Conservation (phyloP, 2,888 invertebrate species). For the Rhimphoctona megacephalus region DNA sequence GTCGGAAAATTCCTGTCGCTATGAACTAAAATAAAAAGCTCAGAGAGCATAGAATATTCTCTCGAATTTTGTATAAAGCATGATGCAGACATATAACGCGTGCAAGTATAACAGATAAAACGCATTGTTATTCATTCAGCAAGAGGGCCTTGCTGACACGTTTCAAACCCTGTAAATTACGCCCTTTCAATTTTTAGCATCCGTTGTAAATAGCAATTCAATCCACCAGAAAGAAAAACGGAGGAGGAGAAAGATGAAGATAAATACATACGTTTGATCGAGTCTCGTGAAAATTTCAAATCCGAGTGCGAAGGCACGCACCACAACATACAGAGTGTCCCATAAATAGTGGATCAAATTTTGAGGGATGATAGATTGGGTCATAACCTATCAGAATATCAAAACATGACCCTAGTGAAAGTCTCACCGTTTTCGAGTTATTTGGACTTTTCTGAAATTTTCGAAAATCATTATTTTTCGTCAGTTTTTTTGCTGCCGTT, state of each 20-base stretch:
- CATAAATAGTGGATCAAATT: too few relatives aligned
- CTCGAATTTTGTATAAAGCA: conserved; percentile 1
- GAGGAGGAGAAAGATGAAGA: conserved; percentile 1
- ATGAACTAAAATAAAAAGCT: not conserved
- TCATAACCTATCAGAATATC: too few relatives aligned
- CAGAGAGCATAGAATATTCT: conserved; percentile 14
- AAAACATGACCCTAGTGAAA: too few relatives aligned
- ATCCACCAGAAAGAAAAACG: not conserved
- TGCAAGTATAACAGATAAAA: conserved; percentile 3
- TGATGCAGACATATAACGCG: not conserved
- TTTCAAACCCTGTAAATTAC: not conserved
- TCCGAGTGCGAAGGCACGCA: conserved; percentile 53
- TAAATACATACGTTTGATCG: conserved; percentile 21
- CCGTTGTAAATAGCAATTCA: not conserved
- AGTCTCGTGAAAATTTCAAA: conserved; percentile 32
- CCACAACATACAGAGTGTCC: too few relatives aligned
- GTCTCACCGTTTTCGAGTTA: too few relatives aligned
- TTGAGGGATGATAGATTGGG: too few relatives aligned
- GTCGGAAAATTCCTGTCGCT: conserved; percentile 24
- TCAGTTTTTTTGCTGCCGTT: too few relatives aligned
- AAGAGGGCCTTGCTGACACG: not conserved
- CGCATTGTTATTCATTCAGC: not conserved
- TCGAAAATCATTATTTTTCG: too few relatives aligned
- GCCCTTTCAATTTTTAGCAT: not conserved
- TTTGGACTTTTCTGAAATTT: too few relatives aligned